These are phyloP conservation scores for Chanos chanos DNA, from an alignment of 2,797 vertebrate genomes.

Conservation along the genomic window DNA sequence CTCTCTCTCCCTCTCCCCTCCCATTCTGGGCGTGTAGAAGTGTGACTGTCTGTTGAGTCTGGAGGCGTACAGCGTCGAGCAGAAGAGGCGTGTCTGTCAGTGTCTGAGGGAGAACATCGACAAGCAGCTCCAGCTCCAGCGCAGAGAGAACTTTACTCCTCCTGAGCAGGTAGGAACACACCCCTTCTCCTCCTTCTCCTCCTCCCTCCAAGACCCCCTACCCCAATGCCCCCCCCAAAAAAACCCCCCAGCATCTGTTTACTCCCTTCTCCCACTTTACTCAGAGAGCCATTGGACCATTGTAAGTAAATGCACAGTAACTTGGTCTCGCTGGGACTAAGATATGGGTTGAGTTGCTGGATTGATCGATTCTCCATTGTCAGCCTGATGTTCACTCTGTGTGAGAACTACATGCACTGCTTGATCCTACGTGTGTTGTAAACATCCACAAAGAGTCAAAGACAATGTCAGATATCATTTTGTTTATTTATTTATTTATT, in stretches of 20 bases:
- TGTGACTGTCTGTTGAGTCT: conserved; percentile 95
- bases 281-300: too few species aligned
- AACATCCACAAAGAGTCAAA: too few species aligned
- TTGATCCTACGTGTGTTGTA: too few species aligned
- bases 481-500: too few species aligned
- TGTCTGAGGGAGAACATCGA: conserved; percentile 92
- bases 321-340: too few species aligned
- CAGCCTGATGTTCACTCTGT: too few species aligned
- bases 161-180: conserved; percentile 66
- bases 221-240: conserved; percentile 27
- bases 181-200: not conserved
- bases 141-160: conserved; percentile 57
- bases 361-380: too few species aligned
- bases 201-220: not conserved
- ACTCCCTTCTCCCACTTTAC: conserved; percentile 41
- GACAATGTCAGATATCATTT: too few species aligned
- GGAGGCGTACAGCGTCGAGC: conserved; percentile 88
- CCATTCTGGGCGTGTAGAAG: conserved; percentile 73
- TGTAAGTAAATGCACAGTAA: too few species aligned
- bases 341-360: too few species aligned
- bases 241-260: too few species aligned
- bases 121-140: conserved; percentile 81
- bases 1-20: not conserved
- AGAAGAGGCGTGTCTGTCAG: conserved; percentile 93
- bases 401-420: too few species aligned